These are phyloP conservation scores for Forbesichthys papilliferus DNA, from an alignment of 2,113 vertebrate genomes.

Conservation along the genomic window DNA sequence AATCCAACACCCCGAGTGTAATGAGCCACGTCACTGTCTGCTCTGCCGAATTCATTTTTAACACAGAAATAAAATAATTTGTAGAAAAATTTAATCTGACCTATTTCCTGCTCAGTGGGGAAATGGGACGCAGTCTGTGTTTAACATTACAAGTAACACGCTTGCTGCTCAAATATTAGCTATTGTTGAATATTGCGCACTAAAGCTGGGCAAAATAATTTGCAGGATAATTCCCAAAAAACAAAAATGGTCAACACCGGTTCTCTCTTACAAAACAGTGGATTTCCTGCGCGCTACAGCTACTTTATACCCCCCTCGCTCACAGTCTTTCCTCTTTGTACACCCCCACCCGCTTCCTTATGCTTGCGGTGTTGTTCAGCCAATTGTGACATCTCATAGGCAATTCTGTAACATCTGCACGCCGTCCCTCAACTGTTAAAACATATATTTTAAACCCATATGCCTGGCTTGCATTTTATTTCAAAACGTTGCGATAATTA, in stretches of 20 bases:
- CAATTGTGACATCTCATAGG: constrained; percentile 1
- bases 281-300: neutral
- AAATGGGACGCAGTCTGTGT: too few relatives aligned
- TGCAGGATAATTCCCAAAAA: too few relatives aligned
- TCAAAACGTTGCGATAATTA: too few relatives aligned
- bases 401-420: neutral
- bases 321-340: constrained; percentile 6
- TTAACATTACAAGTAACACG: too few relatives aligned
- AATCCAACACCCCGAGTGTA: constrained; percentile 91
- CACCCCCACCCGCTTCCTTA: neutral
- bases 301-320: constrained; percentile 35
- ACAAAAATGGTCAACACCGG: too few relatives aligned
- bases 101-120: neutral
- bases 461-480: too few relatives aligned
- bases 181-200: too few relatives aligned
- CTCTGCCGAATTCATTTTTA: constrained; percentile 87
- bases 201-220: too few relatives aligned
- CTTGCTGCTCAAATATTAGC: too few relatives aligned
- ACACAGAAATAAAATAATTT: neutral
- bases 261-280: too few relatives aligned
- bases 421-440: neutral
- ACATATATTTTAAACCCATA: too few relatives aligned
- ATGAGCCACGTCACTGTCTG: constrained; percentile 97
- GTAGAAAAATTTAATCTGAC: neutral
- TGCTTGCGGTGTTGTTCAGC: neutral